phyloP scores from a whole-genome alignment of 1,140 invertebrate genomes.

The Philopotamus ludificatus region DNA sequence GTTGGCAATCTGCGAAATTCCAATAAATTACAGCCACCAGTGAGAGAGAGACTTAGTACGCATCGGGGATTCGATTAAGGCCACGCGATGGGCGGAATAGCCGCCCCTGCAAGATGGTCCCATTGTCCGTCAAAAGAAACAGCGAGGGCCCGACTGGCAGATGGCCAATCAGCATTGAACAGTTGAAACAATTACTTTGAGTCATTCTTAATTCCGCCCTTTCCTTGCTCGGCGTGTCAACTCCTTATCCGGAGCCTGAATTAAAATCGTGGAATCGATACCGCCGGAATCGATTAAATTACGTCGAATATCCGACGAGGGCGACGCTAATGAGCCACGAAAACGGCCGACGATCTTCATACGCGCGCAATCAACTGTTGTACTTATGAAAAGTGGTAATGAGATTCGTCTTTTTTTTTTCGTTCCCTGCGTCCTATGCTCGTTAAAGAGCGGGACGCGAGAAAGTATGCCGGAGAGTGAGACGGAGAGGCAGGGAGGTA shows the following conservation, averaged over 20 bases:
- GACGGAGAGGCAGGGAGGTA: not conserved
- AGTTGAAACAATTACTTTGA: conserved; percentile 24
- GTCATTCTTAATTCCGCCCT: conserved; percentile 35
- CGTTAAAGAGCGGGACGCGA: not conserved
- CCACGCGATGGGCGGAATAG: too few species aligned
- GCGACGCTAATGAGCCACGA: too few species aligned
- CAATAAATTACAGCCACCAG: too few species aligned
- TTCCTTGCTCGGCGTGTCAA: conserved; percentile 29
- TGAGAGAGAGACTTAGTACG: too few species aligned
- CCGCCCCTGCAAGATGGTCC: too few species aligned
- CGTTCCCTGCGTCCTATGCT: conserved; percentile 4
- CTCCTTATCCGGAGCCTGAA: conserved; percentile 24
- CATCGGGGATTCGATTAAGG: too few species aligned
- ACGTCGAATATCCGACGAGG: not conserved
- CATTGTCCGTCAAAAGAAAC: conserved; percentile 22
- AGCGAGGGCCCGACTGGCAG: not conserved
- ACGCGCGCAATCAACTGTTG: too few species aligned
- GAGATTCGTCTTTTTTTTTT: conserved; percentile 3
- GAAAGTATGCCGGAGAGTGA: not conserved
- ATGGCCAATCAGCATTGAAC: conserved; percentile 23
- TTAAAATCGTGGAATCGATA: too few species aligned
- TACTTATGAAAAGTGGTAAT: conserved; percentile 11
- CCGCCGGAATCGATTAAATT: not conserved
- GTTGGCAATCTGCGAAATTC: too few species aligned
- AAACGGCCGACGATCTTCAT: too few species aligned